Percentiles rank a stretch among this genome's conserved stretches.
Evolutionary conservation across 2,113 vertebrate species (phyloP).

Genomic region (Ceuthmochares aereus): DNA sequence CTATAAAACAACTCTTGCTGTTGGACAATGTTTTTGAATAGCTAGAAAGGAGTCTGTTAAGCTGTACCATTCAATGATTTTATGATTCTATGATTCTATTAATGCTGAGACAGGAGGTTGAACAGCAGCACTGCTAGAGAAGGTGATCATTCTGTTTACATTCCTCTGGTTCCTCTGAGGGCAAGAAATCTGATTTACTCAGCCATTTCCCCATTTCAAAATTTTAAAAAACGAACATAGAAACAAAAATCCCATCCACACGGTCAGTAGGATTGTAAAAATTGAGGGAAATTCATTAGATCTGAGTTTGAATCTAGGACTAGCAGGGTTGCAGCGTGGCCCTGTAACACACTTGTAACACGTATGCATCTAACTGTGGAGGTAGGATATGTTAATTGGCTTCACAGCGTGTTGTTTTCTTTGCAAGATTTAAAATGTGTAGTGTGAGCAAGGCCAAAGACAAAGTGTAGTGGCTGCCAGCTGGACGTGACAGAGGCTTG

Average conservation of each 20-base stretch:
- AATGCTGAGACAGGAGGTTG: neutral
- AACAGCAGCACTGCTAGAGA: neutral
- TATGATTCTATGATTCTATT: neutral
- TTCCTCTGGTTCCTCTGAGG: neutral
- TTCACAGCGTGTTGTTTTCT: constrained; percentile 20
- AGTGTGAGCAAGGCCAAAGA: constrained; percentile 56
- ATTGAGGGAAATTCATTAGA: neutral
- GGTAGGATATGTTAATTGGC: constrained; percentile 59
- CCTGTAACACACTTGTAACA: neutral
- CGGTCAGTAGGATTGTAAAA: neutral
- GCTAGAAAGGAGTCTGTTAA: neutral
- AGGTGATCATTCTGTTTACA: neutral
- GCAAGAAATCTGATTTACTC: neutral
- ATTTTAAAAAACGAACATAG: neutral
- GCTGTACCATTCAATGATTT: too few species aligned
- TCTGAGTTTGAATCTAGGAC: neutral
- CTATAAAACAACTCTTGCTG: neutral
- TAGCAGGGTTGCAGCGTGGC: neutral
- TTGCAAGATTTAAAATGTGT: constrained; percentile 56
- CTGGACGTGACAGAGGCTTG: constrained; percentile 58
- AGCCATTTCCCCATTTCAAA: neutral
- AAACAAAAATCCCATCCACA: neutral
- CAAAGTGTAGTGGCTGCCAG: constrained; percentile 59
- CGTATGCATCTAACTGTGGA: neutral
- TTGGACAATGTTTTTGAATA: neutral